Evolutionary conservation across 2,113 vertebrate species (phyloP).

Genomic region (Sylvia atricapilla): DNA sequence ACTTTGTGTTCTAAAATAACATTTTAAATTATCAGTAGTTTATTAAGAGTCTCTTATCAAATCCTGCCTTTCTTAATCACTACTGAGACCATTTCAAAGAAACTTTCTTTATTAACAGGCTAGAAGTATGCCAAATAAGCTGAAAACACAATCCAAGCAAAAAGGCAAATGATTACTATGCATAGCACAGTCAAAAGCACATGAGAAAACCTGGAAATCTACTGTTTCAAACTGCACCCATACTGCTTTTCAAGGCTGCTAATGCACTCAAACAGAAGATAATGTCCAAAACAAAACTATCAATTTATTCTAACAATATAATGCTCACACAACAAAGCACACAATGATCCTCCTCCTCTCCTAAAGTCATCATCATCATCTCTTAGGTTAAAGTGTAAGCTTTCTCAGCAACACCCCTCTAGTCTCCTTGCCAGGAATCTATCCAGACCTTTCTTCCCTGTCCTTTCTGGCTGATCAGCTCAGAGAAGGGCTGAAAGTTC

Average conservation of each 20-base stretch:
- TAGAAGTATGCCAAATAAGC: neutral
- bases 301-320: neutral
- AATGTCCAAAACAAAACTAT: neutral
- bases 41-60: neutral
- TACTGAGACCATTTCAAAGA: neutral
- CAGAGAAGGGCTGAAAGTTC: neutral
- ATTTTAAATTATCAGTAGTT: neutral
- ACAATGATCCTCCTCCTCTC: neutral
- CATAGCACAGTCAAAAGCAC: neutral
- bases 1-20: neutral
- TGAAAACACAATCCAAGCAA: neutral
- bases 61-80: neutral
- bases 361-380: neutral
- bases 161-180: neutral
- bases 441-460: neutral
- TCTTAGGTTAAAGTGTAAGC: neutral
- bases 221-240: neutral
- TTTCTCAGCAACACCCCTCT: neutral
- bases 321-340: neutral
- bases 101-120: neutral
- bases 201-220: neutral
- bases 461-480: neutral
- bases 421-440: neutral
- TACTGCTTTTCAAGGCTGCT: neutral
- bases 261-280: neutral